Evolutionary conservation across 2,888 invertebrate species (phyloP).

Genomic region (Machimus rusticus): DNA sequence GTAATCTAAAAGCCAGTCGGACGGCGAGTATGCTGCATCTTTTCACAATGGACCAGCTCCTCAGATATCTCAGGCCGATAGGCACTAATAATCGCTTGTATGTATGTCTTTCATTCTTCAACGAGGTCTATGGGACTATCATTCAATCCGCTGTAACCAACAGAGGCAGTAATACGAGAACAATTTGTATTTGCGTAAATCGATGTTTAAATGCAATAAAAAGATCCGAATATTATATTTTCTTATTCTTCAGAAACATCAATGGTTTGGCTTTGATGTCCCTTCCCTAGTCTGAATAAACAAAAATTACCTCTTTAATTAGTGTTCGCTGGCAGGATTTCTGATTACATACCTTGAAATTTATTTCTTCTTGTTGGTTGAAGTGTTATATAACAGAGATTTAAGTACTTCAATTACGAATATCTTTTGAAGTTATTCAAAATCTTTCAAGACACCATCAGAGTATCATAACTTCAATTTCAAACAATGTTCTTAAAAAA

Average conservation of each 20-base stretch:
- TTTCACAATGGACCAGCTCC: neutral
- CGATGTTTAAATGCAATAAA: constrained; percentile 18
- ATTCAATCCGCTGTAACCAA: neutral
- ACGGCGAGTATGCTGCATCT: neutral
- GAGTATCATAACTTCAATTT: too few species aligned
- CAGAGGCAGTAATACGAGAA: constrained; percentile 31
- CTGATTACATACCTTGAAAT: too few species aligned
- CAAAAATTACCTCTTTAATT: too few species aligned
- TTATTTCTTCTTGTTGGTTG: too few species aligned
- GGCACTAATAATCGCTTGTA: neutral
- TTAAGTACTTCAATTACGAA: too few species aligned
- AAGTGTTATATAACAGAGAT: too few species aligned
- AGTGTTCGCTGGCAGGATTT: too few species aligned
- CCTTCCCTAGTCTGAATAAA: too few species aligned
- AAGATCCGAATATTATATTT: neutral
- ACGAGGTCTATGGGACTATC: constrained; percentile 22
- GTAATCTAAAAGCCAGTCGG: constrained; percentile 26
- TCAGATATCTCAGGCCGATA: constrained; percentile 9
- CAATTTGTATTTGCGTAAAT: constrained; percentile 35
- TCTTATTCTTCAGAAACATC: neutral
- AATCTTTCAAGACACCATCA: too few species aligned
- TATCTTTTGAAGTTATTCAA: too few species aligned
- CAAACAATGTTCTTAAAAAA: too few species aligned
- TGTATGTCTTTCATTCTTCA: neutral
- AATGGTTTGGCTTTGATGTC: too few species aligned